Conservation (phyloP, 1,140 invertebrate species). For the Heliconius melpomene region DNA sequence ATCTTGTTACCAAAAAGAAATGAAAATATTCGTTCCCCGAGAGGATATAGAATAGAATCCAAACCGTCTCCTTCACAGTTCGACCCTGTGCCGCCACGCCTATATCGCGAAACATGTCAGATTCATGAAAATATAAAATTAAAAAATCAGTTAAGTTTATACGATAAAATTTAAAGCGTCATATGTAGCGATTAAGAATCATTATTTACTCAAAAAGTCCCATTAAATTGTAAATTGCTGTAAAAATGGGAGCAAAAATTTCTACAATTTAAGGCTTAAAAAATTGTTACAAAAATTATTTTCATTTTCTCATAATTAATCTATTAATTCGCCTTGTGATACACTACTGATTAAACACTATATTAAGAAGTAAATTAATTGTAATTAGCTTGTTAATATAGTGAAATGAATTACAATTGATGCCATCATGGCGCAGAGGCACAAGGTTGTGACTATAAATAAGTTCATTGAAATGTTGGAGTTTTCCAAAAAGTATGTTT, state of each 20-base stretch:
- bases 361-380: no score
- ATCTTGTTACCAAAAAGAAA: not conserved
- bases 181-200: slow-evolving; percentile 10
- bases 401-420: no score
- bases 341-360: not conserved
- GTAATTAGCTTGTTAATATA: no score
- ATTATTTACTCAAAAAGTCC: not conserved
- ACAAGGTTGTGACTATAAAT: no score
- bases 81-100: not conserved
- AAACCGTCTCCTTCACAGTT: not conserved
- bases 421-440: no score
- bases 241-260: not conserved
- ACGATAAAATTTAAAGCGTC: not conserved
- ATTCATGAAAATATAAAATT: not conserved
- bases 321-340: not conserved
- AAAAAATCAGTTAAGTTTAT: slow-evolving; percentile 6
- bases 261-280: not conserved
- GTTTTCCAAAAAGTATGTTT: no score
- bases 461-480: no score
- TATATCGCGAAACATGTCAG: not conserved
- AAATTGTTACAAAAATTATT: not conserved
- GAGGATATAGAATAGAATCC: not conserved
- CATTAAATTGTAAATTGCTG: slow-evolving; percentile 7
- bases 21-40: not conserved
- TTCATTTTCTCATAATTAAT: not conserved